Base-by-base conservation (phyloP, 2,113 vertebrate genomes). In the Peromyscus maniculatus region DNA sequence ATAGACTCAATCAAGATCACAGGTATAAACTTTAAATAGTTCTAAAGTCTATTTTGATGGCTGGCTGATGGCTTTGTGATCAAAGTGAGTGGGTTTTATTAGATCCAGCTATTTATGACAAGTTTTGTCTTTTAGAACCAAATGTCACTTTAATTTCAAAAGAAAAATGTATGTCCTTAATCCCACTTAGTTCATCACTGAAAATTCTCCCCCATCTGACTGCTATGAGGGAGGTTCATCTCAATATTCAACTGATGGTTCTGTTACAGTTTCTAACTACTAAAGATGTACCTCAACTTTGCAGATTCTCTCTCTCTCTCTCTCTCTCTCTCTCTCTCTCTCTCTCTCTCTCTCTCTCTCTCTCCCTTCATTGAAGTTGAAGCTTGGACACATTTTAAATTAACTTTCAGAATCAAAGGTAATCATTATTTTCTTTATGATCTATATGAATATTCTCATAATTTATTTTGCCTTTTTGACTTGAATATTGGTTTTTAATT, bases 371-470 rank as follows among this genome's bases (percentile, higher is more conserved):
- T 1, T 82, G 95, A 93, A 94, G 87, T 2, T 82, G 95, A 93
- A 94, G 87, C 75, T 39, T 57, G 89, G 95, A 84, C 69, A 59
- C n/a, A 22, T 96, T 98, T 94, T 95, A 96, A 97, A 94, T 96
- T 96, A 97, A 84, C 96, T 96, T 96, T 97, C 21, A 86, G 91
- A 97, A 89, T 95, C 79, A 95, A 97, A 98, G 97, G 96, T 98
- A 98, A 94, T 94, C 75, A 95, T 87, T 92, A 75, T 96, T 97
- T 95, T 46, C 71, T 93, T 94, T 96, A 92, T 93, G 8, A 86
- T 88, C 55, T 62, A n/a, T 57, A 86, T 36, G 3, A 91, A 43
- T 89, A 84, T 88, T 96, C 87, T 97, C 80, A 97, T 92, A 82
- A 93, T 92, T 92, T 94, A 90, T 83, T 87, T 87, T 91, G 71